Conservation (phyloP, 2,888 invertebrate genomes). For the Megaustenia siamemsis region DNA sequence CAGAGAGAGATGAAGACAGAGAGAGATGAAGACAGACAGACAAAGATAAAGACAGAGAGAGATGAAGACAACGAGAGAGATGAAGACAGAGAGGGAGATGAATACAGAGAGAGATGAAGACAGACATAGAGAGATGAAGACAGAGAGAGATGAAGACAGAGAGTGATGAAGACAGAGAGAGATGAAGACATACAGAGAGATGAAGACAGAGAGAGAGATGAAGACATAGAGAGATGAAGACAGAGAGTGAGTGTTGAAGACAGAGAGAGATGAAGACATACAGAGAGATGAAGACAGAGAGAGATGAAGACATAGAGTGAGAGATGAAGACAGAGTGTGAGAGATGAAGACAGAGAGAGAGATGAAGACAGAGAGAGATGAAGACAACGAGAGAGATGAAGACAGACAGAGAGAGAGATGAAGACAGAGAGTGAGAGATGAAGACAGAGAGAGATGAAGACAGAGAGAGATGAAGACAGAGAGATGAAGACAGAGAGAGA, state of each 20-base stretch:
- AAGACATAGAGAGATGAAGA: too few relatives aligned
- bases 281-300: not conserved
- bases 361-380: too few relatives aligned
- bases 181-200: too few relatives aligned
- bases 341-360: not conserved
- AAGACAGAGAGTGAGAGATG: not conserved
- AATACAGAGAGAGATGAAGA: not conserved
- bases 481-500: too few relatives aligned
- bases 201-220: too few relatives aligned
- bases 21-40: too few relatives aligned
- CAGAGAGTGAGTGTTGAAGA: too few relatives aligned
- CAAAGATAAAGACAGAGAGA: not conserved
- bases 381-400: too few relatives aligned
- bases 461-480: not conserved
- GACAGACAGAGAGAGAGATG: too few relatives aligned
- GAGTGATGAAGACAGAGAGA: not conserved
- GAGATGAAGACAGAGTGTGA: not conserved
- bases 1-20: too few relatives aligned
- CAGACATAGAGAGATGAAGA: not conserved
- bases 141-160: not conserved
- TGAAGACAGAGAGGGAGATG: not conserved
- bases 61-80: not conserved
- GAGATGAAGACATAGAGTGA: not conserved
- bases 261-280: too few relatives aligned
- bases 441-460: not conserved